Conservation (phyloP, 2,888 invertebrate species). For the Thyatira batis region DNA sequence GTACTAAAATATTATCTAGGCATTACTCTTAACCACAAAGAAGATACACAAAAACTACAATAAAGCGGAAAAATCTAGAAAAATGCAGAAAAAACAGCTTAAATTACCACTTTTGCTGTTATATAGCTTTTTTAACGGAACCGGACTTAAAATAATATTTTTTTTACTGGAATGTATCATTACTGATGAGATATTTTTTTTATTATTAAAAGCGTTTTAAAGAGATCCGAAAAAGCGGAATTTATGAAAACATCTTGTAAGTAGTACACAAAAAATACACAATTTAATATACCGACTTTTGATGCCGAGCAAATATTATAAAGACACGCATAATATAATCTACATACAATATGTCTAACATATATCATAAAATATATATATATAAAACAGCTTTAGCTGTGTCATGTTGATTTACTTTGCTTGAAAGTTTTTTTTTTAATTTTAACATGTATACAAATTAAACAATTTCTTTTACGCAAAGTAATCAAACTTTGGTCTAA, state of each 20-base stretch:
- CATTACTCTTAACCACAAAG: conserved; percentile 1
- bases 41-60: too few relatives aligned
- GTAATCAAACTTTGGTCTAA: conserved; percentile 85
- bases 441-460: conserved; percentile 21
- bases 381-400: conserved; percentile 66
- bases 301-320: conserved; percentile 14
- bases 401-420: conserved; percentile 69
- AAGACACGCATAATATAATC: conserved; percentile 44
- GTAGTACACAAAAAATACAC: conserved; percentile 3
- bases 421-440: conserved; percentile 59
- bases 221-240: conserved; percentile 56
- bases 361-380: conserved; percentile 43
- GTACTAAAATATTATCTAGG: conserved; percentile 31
- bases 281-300: neutral
- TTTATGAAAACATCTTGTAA: conserved; percentile 13
- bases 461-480: conserved; percentile 54
- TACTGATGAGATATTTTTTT: conserved; percentile 65
- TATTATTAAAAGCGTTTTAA: conserved; percentile 51
- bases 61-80: too few relatives aligned
- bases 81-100: neutral
- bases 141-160: conserved; percentile 60
- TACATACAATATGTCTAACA: conserved; percentile 41
- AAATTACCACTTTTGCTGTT: neutral
- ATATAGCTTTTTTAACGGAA: neutral
- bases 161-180: conserved; percentile 75